Evolutionary conservation across 2,888 invertebrate genomes (phyloP).

Genomic region (Lobophora halterata): DNA sequence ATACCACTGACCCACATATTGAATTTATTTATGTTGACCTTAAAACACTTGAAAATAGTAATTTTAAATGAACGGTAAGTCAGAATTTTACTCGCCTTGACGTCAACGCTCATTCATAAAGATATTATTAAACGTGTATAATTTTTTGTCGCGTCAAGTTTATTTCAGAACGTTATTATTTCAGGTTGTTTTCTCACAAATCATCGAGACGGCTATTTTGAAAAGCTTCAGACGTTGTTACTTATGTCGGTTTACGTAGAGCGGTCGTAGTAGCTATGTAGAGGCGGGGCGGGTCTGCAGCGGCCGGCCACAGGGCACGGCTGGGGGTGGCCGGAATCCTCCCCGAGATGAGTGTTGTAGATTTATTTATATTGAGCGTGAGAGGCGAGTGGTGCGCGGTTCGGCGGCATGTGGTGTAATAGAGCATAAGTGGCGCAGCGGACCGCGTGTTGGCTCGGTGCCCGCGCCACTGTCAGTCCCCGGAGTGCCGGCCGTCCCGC

Average conservation of each 20-base stretch:
- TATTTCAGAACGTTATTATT: constrained; percentile 37
- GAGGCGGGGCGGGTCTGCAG: constrained; percentile 3
- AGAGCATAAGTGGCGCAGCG: constrained; percentile 64
- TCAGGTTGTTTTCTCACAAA: constrained; percentile 38
- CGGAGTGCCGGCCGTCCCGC: constrained; percentile 62
- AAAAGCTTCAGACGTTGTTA: constrained; percentile 22
- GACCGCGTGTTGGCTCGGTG: constrained; percentile 61
- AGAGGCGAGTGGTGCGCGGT: constrained; percentile 37
- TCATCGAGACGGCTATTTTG: constrained; percentile 37
- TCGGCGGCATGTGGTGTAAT: constrained; percentile 61
- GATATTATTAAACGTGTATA: constrained; percentile 37
- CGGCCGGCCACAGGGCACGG: background rate
- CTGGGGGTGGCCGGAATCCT: constrained; percentile 7
- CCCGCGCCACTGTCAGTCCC: constrained; percentile 70
- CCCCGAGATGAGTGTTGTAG: constrained; percentile 46
- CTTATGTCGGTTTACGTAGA: constrained; percentile 9
- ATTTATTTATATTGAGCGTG: constrained; percentile 66
- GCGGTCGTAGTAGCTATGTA: constrained; percentile 1
- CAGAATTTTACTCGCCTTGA: constrained; percentile 43
- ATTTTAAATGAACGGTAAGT: constrained; percentile 23
- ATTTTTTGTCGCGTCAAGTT: constrained; percentile 47
- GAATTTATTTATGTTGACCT: constrained; percentile 25
- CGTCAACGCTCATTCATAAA: constrained; percentile 74
- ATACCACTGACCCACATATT: constrained; percentile 22
- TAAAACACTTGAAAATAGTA: constrained; percentile 10